Conservation (phyloP, 2,888 invertebrate genomes). For the Anaspis maculata region DNA sequence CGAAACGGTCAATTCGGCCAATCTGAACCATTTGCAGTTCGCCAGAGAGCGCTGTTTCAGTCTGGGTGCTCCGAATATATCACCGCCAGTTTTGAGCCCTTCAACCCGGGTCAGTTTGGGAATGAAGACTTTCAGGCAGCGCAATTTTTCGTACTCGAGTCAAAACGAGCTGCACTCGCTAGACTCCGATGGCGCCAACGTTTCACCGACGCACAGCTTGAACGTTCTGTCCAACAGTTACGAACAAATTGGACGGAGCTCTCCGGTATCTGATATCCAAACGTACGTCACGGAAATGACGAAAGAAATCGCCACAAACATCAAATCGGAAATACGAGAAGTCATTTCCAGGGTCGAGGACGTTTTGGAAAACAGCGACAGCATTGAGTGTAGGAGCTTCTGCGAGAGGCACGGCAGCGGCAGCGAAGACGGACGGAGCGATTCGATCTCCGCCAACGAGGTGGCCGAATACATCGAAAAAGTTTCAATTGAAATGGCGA, state of each 20-base stretch:
- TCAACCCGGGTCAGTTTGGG: slow-evolving; percentile 58
- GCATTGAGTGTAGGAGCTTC: slow-evolving; percentile 34
- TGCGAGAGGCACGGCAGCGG: slow-evolving; percentile 42
- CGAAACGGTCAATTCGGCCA: slow-evolving; percentile 46
- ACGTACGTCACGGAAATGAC: slow-evolving; percentile 73
- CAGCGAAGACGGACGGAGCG: slow-evolving; percentile 55
- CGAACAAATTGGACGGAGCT: slow-evolving; percentile 47
- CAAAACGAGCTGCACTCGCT: slow-evolving; percentile 63
- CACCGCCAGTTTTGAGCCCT: slow-evolving; percentile 51
- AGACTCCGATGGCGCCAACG: slow-evolving; percentile 43
- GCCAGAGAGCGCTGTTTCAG: slow-evolving; percentile 57
- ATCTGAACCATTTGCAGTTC: slow-evolving; percentile 29
- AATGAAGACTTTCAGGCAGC: slow-evolving; percentile 46
- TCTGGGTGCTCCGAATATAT: slow-evolving; percentile 42
- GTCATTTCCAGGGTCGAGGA: slow-evolving; percentile 75
- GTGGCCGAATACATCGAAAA: slow-evolving; percentile 72
- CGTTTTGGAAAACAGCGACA: slow-evolving; percentile 62
- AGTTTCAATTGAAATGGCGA: slow-evolving; percentile 69
- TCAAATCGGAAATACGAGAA: slow-evolving; percentile 72
- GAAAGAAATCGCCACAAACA: slow-evolving; percentile 69
- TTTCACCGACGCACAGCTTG: slow-evolving; percentile 43
- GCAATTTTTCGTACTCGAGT: slow-evolving; percentile 63
- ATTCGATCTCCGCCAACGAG: slow-evolving; percentile 66
- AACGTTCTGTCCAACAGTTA: slow-evolving; percentile 44
- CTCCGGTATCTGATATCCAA: slow-evolving; percentile 56